Conservation (phyloP, 2,888 invertebrate genomes). For the Oithona nana region DNA sequence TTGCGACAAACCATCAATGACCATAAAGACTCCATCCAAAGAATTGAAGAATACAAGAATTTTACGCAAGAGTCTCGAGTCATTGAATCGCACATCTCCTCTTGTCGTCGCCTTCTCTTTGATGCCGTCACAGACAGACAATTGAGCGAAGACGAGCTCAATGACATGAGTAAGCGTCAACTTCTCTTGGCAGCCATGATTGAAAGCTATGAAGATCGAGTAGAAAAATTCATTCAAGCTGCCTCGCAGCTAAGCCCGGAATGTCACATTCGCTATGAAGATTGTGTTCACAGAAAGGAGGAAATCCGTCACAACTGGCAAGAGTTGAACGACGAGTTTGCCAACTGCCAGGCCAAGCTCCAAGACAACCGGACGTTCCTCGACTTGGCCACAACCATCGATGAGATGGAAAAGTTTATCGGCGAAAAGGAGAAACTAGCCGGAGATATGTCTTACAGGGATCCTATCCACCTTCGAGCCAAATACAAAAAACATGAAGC, state of each 20-base stretch:
- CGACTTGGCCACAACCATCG: constrained; percentile 74
- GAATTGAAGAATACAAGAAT: constrained; percentile 40
- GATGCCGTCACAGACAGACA: neutral
- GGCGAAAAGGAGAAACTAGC: constrained; percentile 33
- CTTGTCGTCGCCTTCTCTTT: neutral
- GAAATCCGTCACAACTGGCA: neutral
- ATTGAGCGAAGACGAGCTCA: constrained; percentile 32
- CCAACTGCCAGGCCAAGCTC: constrained; percentile 37
- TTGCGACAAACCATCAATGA: neutral
- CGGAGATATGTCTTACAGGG: constrained; percentile 32
- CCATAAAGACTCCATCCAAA: neutral
- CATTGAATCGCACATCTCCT: constrained; percentile 72
- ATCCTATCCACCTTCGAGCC: constrained; percentile 51
- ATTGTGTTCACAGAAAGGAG: neutral
- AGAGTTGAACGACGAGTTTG: neutral
- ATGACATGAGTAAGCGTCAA: neutral
- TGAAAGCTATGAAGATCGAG: constrained; percentile 68
- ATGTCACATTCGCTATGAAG: neutral
- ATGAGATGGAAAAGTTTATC: constrained; percentile 39
- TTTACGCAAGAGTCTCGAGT: constrained; percentile 76
- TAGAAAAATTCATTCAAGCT: constrained; percentile 51
- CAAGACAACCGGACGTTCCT: constrained; percentile 38
- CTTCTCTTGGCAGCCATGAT: constrained; percentile 68
- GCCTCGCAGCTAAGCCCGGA: neutral
- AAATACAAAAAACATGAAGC: constrained; percentile 92